phyloP scores from a whole-genome alignment of 2,888 invertebrate genomes.

The Allacma fusca region DNA sequence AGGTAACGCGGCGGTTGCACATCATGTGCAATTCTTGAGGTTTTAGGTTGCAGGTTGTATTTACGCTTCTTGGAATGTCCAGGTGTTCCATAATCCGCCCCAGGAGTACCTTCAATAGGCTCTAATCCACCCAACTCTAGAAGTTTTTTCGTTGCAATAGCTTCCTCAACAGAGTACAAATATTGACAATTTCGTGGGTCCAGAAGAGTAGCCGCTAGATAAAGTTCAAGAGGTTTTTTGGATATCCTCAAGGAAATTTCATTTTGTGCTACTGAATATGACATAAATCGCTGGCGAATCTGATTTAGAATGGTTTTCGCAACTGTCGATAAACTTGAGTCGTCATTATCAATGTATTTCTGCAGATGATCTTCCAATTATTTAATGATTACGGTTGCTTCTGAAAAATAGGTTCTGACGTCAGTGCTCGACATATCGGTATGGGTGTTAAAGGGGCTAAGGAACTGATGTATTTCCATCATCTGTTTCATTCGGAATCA shows the following conservation, averaged over 20 bases:
- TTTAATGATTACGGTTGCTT: constrained; percentile 11
- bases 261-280: background rate
- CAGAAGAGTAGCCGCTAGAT: background rate
- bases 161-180: background rate
- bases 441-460: constrained; percentile 5
- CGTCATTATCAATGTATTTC: background rate
- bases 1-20: no score
- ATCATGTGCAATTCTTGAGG: background rate
- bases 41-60: background rate
- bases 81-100: background rate
- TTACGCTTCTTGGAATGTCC: background rate
- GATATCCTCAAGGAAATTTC: background rate
- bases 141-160: background rate
- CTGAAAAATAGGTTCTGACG: background rate
- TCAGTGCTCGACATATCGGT: constrained; percentile 30
- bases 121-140: no score
- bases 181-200: background rate
- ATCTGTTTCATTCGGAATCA: background rate
- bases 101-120: background rate
- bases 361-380: background rate
- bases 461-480: background rate
- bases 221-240: background rate
- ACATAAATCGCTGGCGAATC: background rate
- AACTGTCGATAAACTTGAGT: background rate
- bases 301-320: background rate